Percentiles rank a stretch among this genome's conserved stretches.
Conservation (phyloP, 2,113 vertebrate genomes). For the Varanus salvator region DNA sequence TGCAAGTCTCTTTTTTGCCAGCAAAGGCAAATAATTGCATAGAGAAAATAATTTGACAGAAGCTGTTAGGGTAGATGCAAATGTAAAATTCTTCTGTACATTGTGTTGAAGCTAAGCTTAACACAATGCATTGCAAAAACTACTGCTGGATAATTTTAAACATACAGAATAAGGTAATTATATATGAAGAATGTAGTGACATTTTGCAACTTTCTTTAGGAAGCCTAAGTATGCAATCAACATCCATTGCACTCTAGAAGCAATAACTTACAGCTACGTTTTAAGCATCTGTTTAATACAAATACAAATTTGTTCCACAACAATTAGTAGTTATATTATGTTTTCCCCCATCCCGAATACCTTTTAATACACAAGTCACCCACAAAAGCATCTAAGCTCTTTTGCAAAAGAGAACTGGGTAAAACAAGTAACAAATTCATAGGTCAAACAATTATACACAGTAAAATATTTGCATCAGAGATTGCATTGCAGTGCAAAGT, state of each 20-base stretch:
- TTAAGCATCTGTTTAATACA: constrained; percentile 78
- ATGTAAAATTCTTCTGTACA: background rate
- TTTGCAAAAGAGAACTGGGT: constrained; percentile 78
- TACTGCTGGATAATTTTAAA: background rate
- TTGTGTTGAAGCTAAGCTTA: background rate
- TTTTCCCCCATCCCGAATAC: constrained; percentile 68
- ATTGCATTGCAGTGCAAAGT: constrained; percentile 51
- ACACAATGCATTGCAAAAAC: background rate
- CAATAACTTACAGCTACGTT: constrained; percentile 43
- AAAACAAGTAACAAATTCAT: constrained; percentile 75
- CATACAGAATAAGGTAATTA: background rate
- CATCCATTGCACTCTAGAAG: background rate
- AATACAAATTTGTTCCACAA: constrained; percentile 82
- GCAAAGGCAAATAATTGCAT: background rate
- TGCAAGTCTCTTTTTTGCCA: background rate
- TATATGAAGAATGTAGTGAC: background rate
- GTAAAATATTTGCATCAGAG: constrained; percentile 66
- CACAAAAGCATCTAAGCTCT: constrained; percentile 74
- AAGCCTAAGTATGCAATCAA: background rate
- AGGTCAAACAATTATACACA: constrained; percentile 73
- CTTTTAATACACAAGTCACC: constrained; percentile 73
- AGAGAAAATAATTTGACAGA: background rate
- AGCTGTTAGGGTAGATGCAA: background rate
- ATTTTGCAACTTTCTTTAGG: background rate
- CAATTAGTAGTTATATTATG: constrained; percentile 73